phyloP scores from a whole-genome alignment of 2,113 vertebrate species.

The Nestor notabilis region DNA sequence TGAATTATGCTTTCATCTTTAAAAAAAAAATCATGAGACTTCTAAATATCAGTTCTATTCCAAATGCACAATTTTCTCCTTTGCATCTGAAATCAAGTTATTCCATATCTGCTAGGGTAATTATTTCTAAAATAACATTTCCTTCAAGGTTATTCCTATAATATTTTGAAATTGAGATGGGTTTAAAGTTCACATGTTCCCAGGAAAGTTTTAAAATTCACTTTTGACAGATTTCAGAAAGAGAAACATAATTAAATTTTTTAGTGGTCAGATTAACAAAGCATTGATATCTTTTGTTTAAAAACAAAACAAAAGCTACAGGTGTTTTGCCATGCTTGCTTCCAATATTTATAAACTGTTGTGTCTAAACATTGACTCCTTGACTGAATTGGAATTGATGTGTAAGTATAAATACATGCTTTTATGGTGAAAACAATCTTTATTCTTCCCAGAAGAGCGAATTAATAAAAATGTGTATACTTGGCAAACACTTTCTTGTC shows the following conservation, averaged over 20 bases:
- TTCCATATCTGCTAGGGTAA: background rate
- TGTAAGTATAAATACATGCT: background rate
- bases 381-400: background rate
- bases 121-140: background rate
- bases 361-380: background rate
- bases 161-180: background rate
- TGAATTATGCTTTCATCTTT: background rate
- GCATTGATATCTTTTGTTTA: background rate
- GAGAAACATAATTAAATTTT: background rate
- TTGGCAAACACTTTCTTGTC: conserved; percentile 40
- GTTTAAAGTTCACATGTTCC: background rate
- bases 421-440: background rate
- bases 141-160: background rate
- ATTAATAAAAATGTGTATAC: conserved; percentile 19
- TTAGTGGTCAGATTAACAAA: background rate
- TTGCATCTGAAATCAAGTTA: background rate
- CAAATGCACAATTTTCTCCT: background rate
- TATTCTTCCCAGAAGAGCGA: background rate
- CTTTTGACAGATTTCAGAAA: background rate
- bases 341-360: background rate
- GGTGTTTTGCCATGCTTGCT: conserved; percentile 18
- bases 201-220: background rate
- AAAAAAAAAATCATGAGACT: background rate
- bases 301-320: background rate
- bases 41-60: background rate